Evolutionary conservation across 2,113 vertebrate species (phyloP), one percentile per base, ranked within the genome.

Genomic region (Corythornis madagascariensis): DNA sequence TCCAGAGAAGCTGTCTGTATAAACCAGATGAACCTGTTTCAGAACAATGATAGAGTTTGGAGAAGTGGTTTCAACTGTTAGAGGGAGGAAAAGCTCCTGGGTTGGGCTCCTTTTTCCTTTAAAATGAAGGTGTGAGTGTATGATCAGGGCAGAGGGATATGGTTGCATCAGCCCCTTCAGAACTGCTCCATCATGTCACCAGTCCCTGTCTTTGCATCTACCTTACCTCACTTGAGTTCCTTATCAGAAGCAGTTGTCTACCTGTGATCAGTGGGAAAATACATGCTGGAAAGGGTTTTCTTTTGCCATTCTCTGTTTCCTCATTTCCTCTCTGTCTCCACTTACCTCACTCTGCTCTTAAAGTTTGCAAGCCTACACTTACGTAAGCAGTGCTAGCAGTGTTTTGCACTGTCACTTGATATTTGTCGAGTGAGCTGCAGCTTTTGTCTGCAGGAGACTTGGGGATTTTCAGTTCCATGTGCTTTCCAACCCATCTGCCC

Each of bases 381-480:
- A 70, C 0, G 1, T 75, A 82, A 93, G 57, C 81, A 65, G 21
- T 40, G 20, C 61, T 82, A 73, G 78, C 52, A 66, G 52, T 47
- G 24, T 92, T 94, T 53, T 33, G 59, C 22, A 8, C 73, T 93
- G 89, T 76, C 86, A 81, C 43, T 88, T 93, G 56, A 9, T 90
- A 47, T 86, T 86, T 91, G 22, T 92, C 1, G 4, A 83, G 45
- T 56, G 53, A 90, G 55, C 63, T 72, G 40, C 29, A 14, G 83
- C 86, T 92, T 91, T 92, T 82, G 33, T 89, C 47, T 89, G 35
- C 31, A 61, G 56, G 35, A 94, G 72, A 81, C 66, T 66, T 47
- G 43, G 67, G 38, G 71, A 82, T 89, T 90, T 92, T 92, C 52
- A 71, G 70, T 78, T 59, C 43, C 1, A 1, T 52, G 43, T 83